phyloP scores from a whole-genome alignment of 2,797 vertebrate genomes.

The Adrianichthys oophorus region DNA sequence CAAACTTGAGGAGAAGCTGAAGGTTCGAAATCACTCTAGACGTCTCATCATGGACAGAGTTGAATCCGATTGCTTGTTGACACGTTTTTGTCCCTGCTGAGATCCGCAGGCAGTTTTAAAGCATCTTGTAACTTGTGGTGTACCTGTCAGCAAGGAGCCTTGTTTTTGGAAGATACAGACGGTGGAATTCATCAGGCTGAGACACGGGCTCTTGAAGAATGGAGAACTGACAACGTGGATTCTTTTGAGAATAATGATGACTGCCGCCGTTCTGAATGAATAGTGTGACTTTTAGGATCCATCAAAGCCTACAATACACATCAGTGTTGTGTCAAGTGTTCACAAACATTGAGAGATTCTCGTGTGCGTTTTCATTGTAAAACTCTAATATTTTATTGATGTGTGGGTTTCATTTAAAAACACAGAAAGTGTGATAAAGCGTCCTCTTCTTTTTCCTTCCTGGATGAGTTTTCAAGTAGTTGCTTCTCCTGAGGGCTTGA shows the following conservation, averaged over 20 bases:
- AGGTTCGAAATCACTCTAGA: conserved; percentile 66
- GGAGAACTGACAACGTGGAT: conserved; percentile 81
- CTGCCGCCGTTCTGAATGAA: conserved; percentile 78
- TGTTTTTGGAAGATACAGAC: conserved; percentile 79
- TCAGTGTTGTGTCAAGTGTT: conserved; percentile 41
- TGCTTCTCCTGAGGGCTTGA: too few species aligned
- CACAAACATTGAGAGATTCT: conserved; percentile 40
- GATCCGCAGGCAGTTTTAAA: conserved; percentile 65
- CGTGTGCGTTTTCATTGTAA: conserved; percentile 9
- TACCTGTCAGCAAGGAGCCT: conserved; percentile 78
- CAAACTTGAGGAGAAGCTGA: conserved; percentile 52
- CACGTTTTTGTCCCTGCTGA: conserved; percentile 65
- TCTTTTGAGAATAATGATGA: conserved; percentile 83
- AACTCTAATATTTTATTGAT: conserved; percentile 7
- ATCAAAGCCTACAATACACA: conserved; percentile 55
- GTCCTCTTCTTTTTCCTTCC: too few species aligned
- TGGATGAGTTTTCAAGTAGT: too few species aligned
- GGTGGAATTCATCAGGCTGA: conserved; percentile 78
- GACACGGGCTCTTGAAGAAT: conserved; percentile 77
- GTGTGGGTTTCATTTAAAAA: conserved; percentile 9
- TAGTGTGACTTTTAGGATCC: conserved; percentile 78
- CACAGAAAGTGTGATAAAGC: not conserved
- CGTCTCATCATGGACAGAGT: conserved; percentile 71
- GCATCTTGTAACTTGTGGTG: conserved; percentile 77
- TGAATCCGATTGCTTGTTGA: conserved; percentile 73